A percentile compares a stretch with the other conserved stretches of the same genome.
Conservation (phyloP, 2,888 invertebrate species). For the Lampropteryx suffumata region DNA sequence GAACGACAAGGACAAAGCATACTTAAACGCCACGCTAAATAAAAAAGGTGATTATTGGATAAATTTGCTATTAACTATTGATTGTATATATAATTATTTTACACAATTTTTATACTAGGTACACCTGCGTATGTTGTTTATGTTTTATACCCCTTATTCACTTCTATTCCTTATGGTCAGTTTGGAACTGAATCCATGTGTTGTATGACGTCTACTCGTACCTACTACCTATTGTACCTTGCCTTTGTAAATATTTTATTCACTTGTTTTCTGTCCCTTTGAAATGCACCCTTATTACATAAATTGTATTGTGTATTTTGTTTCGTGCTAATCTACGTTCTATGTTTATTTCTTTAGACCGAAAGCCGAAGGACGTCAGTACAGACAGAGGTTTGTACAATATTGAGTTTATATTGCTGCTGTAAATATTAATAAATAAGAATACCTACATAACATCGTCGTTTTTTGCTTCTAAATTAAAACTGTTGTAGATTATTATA, state of each 20-base stretch:
- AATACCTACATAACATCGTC: no score
- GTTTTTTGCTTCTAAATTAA: no score
- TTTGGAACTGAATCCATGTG: conserved; percentile 7
- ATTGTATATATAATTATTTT: neutral
- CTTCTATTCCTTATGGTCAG: neutral
- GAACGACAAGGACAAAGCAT: no score
- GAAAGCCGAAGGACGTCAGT: conserved; percentile 72
- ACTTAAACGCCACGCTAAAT: no score
- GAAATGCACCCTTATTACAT: conserved; percentile 4
- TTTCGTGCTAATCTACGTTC: conserved; percentile 47
- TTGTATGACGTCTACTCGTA: no score
- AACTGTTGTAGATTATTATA: no score
- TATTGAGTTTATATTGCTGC: neutral
- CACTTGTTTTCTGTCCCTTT: no score
- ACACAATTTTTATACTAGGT: neutral
- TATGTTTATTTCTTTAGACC: conserved; percentile 50
- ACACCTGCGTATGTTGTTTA: neutral
- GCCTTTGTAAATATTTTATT: conserved; percentile 10
- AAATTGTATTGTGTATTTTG: conserved; percentile 10
- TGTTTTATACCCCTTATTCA: neutral
- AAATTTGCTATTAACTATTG: no score
- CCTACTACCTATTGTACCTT: no score
- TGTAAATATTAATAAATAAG: no score
- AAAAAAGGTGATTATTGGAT: no score
- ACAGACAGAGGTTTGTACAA: conserved; percentile 61